Conservation (phyloP, 2,888 invertebrate genomes). For the Trilocha varians region DNA sequence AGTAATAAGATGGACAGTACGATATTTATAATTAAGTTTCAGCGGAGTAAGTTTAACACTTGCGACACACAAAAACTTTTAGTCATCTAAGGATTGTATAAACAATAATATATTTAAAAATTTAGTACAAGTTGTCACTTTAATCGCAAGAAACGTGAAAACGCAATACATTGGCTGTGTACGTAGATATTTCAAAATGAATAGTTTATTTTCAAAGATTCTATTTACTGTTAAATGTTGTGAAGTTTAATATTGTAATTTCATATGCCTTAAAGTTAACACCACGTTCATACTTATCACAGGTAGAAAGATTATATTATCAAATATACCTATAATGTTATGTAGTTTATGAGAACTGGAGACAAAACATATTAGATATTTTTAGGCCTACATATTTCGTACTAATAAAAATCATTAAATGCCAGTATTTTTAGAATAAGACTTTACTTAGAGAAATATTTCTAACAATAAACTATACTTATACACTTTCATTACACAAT, state of each 20-base stretch:
- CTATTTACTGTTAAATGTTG: slow-evolving; percentile 20
- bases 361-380: slow-evolving; percentile 5
- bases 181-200: slow-evolving; percentile 22
- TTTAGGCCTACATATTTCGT: too few species aligned
- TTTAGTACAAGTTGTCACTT: slow-evolving; percentile 6
- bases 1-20: slow-evolving; percentile 64
- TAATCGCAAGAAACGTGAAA: slow-evolving; percentile 29
- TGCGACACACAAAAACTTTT: slow-evolving; percentile 66
- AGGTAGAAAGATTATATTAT: slow-evolving; percentile 18
- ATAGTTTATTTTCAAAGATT: slow-evolving; percentile 17
- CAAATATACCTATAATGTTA: slow-evolving; percentile 1
- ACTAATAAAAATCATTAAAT: too few species aligned
- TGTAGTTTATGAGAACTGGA: not conserved
- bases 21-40: slow-evolving; percentile 54
- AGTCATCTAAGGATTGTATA: slow-evolving; percentile 14
- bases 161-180: slow-evolving; percentile 54
- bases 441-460: too few species aligned
- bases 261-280: slow-evolving; percentile 36
- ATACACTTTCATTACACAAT: too few species aligned
- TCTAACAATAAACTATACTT: too few species aligned
- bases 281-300: slow-evolving; percentile 33
- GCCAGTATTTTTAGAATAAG: too few species aligned
- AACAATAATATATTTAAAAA: too few species aligned
- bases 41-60: slow-evolving; percentile 60
- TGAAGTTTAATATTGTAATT: slow-evolving; percentile 33